A percentile compares a stretch with the other conserved stretches of the same genome.
Evolutionary conservation across 2,888 invertebrate genomes (phyloP).

Genomic region (Eupithecia pulchellata): DNA sequence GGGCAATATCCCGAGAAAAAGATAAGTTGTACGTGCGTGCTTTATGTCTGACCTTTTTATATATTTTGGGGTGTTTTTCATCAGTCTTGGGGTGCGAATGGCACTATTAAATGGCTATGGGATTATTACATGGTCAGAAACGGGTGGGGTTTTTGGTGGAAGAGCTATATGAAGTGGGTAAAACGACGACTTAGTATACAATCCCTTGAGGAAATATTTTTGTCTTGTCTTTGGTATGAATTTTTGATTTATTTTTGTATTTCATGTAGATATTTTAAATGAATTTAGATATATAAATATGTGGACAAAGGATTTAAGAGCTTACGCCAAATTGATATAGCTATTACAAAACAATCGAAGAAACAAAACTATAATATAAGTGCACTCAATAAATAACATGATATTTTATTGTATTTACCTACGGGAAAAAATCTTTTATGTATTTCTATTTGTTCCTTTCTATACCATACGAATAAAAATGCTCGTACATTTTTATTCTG

Average conservation of each 20-base stretch:
- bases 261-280: no score
- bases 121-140: slow-evolving; percentile 9
- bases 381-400: no score
- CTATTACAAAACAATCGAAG: no score
- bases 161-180: not conserved
- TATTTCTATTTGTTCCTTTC: no score
- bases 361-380: no score
- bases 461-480: no score
- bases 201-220: not conserved
- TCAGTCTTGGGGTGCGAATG: slow-evolving; percentile 35
- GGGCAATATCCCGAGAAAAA: slow-evolving; percentile 22
- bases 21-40: slow-evolving; percentile 1
- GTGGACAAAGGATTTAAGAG: no score
- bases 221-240: no score
- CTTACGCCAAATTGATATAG: no score
- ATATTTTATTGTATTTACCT: no score
- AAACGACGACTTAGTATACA: not conserved
- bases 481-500: no score
- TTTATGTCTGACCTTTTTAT: slow-evolving; percentile 22
- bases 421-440: no score
- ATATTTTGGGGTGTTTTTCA: slow-evolving; percentile 32
- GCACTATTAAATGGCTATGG: slow-evolving; percentile 6
- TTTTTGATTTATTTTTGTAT: not conserved
- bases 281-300: not conserved
- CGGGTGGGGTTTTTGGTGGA: not conserved